A percentile compares a stretch with the other conserved stretches of the same genome.
phyloP scores from a whole-genome alignment of 2,113 vertebrate genomes.

The Cynopterus brachyotis region DNA sequence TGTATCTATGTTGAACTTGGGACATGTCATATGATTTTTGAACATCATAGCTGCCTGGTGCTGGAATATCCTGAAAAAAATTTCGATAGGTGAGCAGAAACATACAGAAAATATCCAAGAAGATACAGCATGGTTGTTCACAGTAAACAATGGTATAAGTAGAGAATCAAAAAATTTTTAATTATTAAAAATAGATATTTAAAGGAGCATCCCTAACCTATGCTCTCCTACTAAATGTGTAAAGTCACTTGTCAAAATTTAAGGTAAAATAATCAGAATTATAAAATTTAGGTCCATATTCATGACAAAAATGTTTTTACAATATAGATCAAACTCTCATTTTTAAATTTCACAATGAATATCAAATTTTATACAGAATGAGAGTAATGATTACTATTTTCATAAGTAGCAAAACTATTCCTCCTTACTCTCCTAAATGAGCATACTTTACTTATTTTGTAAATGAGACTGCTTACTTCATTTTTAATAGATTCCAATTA shows the following conservation, averaged over 20 bases:
- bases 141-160: neutral
- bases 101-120: neutral
- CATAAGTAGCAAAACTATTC: neutral
- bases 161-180: conserved; percentile 10
- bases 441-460: conserved; percentile 53
- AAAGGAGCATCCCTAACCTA: neutral
- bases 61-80: conserved; percentile 82
- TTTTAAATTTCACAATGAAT: conserved; percentile 30
- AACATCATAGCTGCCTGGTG: conserved; percentile 85
- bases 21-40: conserved; percentile 82
- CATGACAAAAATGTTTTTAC: neutral
- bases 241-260: conserved; percentile 4
- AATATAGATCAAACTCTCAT: neutral
- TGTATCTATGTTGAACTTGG: conserved; percentile 73
- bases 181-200: conserved; percentile 15
- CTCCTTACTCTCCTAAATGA: conserved; percentile 14
- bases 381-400: neutral
- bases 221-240: neutral
- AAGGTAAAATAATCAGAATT: conserved; percentile 33
- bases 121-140: neutral
- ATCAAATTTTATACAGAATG: neutral
- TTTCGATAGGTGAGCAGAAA: neutral
- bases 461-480: conserved; percentile 61
- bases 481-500: conserved; percentile 72
- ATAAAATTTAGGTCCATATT: neutral